Evolutionary conservation across 2,888 invertebrate species (phyloP), one percentile per base, ranked within the genome.

Genomic region (Pterostichus niger): DNA sequence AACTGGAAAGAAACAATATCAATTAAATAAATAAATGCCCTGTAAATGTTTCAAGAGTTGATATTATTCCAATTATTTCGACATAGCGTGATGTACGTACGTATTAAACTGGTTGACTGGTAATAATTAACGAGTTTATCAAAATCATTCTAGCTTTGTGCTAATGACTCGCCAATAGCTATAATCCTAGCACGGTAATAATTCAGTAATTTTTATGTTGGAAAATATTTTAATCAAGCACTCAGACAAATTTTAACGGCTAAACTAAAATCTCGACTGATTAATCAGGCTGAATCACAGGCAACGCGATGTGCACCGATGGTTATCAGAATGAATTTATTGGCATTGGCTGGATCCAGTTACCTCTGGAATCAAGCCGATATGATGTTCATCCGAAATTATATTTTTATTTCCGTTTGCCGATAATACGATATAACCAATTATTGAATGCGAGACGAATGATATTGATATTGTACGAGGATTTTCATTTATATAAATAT

Each of bases 241-340:
- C n/a, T 35, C 64, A 35, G 64, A 64, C 64, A 64, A 33, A 64
- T 64, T 49, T 64, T 33, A 64, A 13, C 59, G 59, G 59, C 35
- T 64, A 64, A 49, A 64, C 35, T 64, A n/a, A 64, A 64, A 64
- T 64, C 64, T 64, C 64, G 35, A 52, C 49, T 49, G 75, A 75
- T 75, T 75, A 75, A 75, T 75, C 75, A 49, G 33, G 15, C 46
- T 24, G 15, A 75, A 49, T 49, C 75, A 31, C 49, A 7, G 35
- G 52, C 75, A 10, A 71, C 15, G 17, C 71, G 71, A 71, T 71
- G 71, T 44, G 71, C 52, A 79, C n/a, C 24, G 78, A 79, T 79
- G 78, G 64, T 79, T 79, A 79, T 79, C 78, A 46, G 61, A 59
- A 59, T 79, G 64, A 61, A 79, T 79, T 79, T 79, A 79, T 79